phyloP scores from a whole-genome alignment of 2,113 vertebrate genomes.

The Prochilodus magdalenae region DNA sequence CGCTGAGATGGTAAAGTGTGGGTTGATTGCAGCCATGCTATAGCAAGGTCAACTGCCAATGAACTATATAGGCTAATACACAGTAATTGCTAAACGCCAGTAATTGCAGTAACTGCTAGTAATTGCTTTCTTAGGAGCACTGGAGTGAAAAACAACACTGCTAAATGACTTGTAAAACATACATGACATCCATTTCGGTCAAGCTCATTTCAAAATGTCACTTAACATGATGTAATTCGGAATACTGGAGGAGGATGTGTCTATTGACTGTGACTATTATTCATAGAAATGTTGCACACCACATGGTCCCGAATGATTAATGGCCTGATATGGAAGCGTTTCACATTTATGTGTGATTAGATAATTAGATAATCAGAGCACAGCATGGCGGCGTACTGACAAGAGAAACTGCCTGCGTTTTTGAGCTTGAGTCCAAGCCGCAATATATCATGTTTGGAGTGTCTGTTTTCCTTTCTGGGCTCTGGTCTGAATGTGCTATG shows the following conservation, averaged over 20 bases:
- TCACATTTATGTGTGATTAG: not conserved
- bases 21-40: no score
- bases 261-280: not conserved
- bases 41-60: no score
- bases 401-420: not conserved
- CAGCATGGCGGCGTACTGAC: not conserved
- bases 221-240: not conserved
- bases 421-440: not conserved
- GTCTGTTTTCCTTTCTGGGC: slow-evolving; percentile 22
- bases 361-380: slow-evolving; percentile 1
- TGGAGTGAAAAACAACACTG: not conserved
- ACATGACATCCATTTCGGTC: not conserved
- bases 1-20: no score
- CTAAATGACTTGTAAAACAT: no score
- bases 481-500: not conserved
- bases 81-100: no score
- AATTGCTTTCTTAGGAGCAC: no score
- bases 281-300: slow-evolving; percentile 7
- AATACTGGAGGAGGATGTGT: not conserved
- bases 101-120: no score
- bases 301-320: slow-evolving; percentile 1
- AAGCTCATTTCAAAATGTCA: not conserved
- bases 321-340: not conserved
- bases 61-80: no score
- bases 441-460: slow-evolving; percentile 1